Evolutionary conservation across 2,113 vertebrate species (phyloP).

Genomic region (Psittacula cyanocephala): DNA sequence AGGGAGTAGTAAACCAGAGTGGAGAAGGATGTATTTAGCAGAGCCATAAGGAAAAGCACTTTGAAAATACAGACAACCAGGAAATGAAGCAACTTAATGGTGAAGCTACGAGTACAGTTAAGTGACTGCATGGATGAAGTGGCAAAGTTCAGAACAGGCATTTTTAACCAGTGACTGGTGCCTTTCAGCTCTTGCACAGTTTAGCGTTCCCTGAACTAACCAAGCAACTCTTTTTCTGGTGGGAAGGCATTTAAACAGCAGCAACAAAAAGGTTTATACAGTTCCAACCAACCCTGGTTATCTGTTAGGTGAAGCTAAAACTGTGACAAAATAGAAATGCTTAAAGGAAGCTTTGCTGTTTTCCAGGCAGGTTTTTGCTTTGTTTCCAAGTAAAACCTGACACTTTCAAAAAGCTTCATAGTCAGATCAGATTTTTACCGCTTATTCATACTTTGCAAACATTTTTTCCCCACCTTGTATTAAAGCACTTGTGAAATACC

Average conservation of each 20-base stretch:
- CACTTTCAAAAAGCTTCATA: neutral
- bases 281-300: neutral
- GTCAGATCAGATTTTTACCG: slow-evolving; percentile 36
- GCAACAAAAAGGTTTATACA: neutral
- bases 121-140: neutral
- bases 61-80: neutral
- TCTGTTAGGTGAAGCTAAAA: neutral
- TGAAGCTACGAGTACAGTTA: neutral
- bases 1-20: neutral
- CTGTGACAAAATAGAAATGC: neutral
- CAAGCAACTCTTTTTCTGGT: slow-evolving; percentile 59
- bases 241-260: slow-evolving; percentile 62
- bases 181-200: neutral
- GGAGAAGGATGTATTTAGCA: neutral
- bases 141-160: neutral
- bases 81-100: neutral
- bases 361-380: neutral
- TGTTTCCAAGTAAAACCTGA: neutral
- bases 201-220: neutral
- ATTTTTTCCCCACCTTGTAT: neutral
- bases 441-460: neutral
- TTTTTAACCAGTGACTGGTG: neutral
- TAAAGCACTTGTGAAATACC: slow-evolving; percentile 12
- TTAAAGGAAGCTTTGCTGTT: neutral
- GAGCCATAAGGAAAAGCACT: neutral